Evolutionary conservation across 2,113 vertebrate genomes (phyloP).

Genomic region (Pelvicachromis taeniatus): DNA sequence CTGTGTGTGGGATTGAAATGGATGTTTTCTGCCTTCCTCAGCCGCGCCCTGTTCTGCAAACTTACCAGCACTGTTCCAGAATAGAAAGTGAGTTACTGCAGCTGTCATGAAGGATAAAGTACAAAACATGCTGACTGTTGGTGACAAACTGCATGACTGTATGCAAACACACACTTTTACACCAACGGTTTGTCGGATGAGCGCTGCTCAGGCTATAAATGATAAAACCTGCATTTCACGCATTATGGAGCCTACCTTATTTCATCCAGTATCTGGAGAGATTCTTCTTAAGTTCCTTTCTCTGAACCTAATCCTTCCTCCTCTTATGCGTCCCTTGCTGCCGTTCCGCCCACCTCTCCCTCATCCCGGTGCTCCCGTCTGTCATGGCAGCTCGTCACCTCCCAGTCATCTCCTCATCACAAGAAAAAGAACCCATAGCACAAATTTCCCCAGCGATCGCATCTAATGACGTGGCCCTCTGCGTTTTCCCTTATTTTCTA

Average conservation of each 20-base stretch:
- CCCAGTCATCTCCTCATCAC: constrained; percentile 5
- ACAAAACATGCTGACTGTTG: background rate
- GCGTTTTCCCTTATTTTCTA: constrained; percentile 57
- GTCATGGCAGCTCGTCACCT: constrained; percentile 11
- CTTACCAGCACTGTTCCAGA: background rate
- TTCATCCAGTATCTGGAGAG: constrained; percentile 42
- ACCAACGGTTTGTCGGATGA: background rate
- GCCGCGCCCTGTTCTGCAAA: background rate
- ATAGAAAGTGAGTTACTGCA: background rate
- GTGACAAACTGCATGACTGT: background rate
- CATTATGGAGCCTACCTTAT: constrained; percentile 56
- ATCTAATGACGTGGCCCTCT: constrained; percentile 22
- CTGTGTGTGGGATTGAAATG: background rate
- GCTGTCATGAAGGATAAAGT: background rate
- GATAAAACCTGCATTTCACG: background rate
- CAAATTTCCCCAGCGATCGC: constrained; percentile 15
- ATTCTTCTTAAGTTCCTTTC: constrained; percentile 41
- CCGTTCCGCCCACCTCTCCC: constrained; percentile 48
- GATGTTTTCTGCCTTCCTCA: background rate
- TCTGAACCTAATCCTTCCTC: constrained; percentile 58
- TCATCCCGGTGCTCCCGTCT: background rate
- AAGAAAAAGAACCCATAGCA: constrained; percentile 25
- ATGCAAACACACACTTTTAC: background rate
- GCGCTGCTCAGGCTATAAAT: background rate
- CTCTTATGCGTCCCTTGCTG: constrained; percentile 59